Base-by-base conservation (phyloP, 1,140 invertebrate species). In the Drosophila truncata region DNA sequence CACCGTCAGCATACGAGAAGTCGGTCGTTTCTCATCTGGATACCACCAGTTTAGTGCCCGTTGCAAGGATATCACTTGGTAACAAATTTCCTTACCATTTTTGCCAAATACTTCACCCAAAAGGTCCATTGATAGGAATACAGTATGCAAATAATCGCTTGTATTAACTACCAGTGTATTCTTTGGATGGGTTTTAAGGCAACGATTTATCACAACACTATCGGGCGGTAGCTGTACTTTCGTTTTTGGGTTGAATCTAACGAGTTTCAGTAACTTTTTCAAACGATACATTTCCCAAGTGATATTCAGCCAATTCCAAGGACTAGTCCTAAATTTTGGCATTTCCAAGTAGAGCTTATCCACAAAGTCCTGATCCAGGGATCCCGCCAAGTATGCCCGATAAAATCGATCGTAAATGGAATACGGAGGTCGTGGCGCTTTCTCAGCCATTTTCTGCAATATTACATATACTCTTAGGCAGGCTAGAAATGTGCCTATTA, bases 1-100 rank as follows among this genome's bases (percentile, higher is more conserved):
- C 13, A 86, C 82, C 0, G 75, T 65, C 4, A 87, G 62, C 5
- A 86, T 11, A 7, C 47, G 31, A 0, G 41, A 2, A 23, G 62
- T 69, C 2, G 82, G 82, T 20, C 57, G 31, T 8, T 54, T 79
- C 14, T 82, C 75, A 11, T 71, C 58, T 1, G 82, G 82, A 55
- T 72, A 82, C 82, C 82, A 86, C 82, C 82, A 86, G 7, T 87
- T 23, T 0, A 86, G 46, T 9, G 49, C 4, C 6, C 76, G 59
- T 23, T 27, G 35, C 0, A 16, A 37, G 0, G 82, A 82, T 3
- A 63, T 31, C 4, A 82, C 29, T 20, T 72, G 69, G 4, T 82
- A 8, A 10, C 82, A 86, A 5, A 69, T 9, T 1, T 52, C 42
- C 0, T 11, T 10, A 4, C 27, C 11, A 6, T 25, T 0, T 0